Base-by-base conservation (phyloP, 2,113 vertebrate genomes). In the Sceloporus tristichus region DNA sequence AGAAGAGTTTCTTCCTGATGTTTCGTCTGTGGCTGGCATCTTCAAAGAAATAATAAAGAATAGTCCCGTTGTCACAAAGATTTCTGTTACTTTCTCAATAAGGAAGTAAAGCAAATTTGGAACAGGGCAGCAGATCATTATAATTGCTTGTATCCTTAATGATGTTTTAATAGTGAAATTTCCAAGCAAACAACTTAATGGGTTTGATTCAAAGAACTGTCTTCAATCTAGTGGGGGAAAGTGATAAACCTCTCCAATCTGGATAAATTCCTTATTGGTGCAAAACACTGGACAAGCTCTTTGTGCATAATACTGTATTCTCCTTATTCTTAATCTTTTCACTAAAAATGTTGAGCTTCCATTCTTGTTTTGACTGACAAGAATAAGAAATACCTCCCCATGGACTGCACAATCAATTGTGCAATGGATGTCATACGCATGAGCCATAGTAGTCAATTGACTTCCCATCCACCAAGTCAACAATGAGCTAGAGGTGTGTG, bases 141-240 rank as follows among this genome's bases (percentile, higher is more conserved):
- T 85, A 82, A 84, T 78, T 92, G 85, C 93, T 94, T 92, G 93
- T 90, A 89, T 91, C 65, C 71, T 87, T 88, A 73, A 88, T 92
- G 93, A 90, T 71, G 29, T 91, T 88, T 89, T 80, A 88, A 92
- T 77, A 88, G 70, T 88, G 73, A 88, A 82, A 87, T 84, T 91
- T 71, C 23, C 53, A 82, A 81, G 88, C 92, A 92, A 9, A 91
- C 87, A 92, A 85, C 91, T 87, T 77, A 75, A 89, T 91, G 34
- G 21, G 2, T 42, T 25, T 2, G 9, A 25, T 77, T 48, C 18
- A 76, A 76, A 21, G 16, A 18, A 7, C 74, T 16, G 14, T 74
- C n/a, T 73, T 29, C 71, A 73, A 27, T 29, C 27, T 70, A 38
- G 16, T 75, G 73, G 18, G 40, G 38, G 23, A 21, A 75, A 21